phyloP scores from a whole-genome alignment of 2,797 vertebrate genomes.

The Amblyraja radiata region DNA sequence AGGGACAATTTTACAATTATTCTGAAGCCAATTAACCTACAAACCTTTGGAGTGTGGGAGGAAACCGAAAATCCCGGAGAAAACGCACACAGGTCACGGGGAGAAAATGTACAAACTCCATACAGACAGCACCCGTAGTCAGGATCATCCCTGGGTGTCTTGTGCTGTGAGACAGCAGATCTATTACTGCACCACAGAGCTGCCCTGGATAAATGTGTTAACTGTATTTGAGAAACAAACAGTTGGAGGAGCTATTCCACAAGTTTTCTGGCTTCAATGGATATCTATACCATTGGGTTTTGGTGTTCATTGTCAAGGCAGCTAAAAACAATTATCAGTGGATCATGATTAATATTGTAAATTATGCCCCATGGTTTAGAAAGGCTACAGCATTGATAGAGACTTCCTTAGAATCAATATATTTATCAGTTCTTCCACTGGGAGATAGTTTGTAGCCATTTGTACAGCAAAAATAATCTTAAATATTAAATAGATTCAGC shows the following conservation, averaged over 20 bases:
- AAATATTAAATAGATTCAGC: neutral
- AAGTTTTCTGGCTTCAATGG: neutral
- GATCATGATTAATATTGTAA: neutral
- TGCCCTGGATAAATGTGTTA: neutral
- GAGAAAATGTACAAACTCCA: too few species aligned
- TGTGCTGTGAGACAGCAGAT: too few species aligned
- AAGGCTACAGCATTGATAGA: neutral
- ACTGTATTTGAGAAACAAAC: neutral
- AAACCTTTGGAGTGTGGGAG: too few species aligned
- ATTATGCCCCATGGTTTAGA: neutral
- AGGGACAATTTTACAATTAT: too few species aligned
- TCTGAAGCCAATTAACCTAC: too few species aligned
- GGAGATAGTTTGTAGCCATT: neutral
- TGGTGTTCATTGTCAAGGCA: neutral
- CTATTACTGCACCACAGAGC: too few species aligned
- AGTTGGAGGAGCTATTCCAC: conserved; percentile 30
- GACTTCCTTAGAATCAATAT: neutral
- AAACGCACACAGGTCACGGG: too few species aligned
- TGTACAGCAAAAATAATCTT: neutral
- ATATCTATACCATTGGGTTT: neutral
- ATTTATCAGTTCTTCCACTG: neutral
- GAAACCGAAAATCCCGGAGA: too few species aligned
- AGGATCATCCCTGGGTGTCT: too few species aligned
- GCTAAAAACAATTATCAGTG: neutral
- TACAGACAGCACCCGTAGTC: too few species aligned